A percentile compares a stretch with the other conserved stretches of the same genome.
These are phyloP conservation scores for Carduelis carduelis DNA, from an alignment of 2,797 vertebrate species.

Conservation along the genomic window DNA sequence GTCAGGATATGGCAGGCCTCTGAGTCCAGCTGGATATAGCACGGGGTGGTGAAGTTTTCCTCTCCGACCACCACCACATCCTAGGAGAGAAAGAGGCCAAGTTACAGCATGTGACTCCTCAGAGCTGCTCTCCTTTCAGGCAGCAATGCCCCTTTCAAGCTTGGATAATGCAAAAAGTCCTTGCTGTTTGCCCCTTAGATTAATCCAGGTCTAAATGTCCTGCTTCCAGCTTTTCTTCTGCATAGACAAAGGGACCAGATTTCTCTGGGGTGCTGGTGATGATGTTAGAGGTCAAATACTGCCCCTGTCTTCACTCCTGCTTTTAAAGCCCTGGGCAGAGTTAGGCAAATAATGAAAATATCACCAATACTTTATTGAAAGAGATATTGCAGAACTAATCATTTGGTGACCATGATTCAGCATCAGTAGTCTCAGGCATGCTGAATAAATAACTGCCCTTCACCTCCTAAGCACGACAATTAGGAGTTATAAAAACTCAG, in stretches of 20 bases:
- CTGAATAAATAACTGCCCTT: background rate
- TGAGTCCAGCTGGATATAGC: conserved; percentile 93
- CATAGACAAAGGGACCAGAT: accelerated
- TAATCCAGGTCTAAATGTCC: background rate
- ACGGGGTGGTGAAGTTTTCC: conserved; percentile 96
- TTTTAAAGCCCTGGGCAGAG: background rate
- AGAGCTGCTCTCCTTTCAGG: background rate
- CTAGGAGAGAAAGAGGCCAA: conserved; percentile 66
- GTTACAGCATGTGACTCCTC: background rate
- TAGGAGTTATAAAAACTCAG: background rate
- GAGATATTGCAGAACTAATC: background rate
- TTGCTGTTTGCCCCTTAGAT: background rate
- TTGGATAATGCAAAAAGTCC: background rate
- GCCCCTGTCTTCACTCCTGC: background rate
- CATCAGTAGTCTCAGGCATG: background rate
- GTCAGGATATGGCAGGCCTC: conserved; percentile 96
- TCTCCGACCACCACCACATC: conserved; percentile 95
- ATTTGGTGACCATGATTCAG: background rate
- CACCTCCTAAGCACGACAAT: background rate
- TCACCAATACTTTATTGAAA: background rate
- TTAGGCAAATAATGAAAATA: background rate
- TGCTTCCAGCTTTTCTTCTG: background rate
- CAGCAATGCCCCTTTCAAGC: background rate
- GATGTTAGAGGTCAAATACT: background rate
- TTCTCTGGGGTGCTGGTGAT: background rate